Evolutionary conservation across 2,888 invertebrate genomes (phyloP).

Genomic region (Erynnis tages): DNA sequence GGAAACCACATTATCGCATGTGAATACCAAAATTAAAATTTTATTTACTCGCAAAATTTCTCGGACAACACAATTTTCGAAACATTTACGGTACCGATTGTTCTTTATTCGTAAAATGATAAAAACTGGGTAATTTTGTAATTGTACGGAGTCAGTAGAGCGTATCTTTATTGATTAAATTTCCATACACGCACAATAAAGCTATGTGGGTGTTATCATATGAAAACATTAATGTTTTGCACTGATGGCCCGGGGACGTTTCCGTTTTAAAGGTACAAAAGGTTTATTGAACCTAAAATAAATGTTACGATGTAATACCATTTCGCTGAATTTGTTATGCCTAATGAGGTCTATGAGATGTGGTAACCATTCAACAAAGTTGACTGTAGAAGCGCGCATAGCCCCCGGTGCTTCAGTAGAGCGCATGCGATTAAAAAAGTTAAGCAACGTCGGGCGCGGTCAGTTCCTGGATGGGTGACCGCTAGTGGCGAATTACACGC

Average conservation of each 20-base stretch:
- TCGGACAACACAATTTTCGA: background rate
- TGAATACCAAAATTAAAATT: too few species aligned
- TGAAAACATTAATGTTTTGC: background rate
- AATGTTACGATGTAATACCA: too few species aligned
- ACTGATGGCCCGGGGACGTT: background rate
- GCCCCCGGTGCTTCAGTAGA: too few species aligned
- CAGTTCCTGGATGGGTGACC: too few species aligned
- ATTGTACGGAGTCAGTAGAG: conserved; percentile 15
- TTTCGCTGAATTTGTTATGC: too few species aligned
- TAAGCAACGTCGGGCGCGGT: too few species aligned
- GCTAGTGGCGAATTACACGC: too few species aligned
- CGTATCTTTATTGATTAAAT: conserved; percentile 12
- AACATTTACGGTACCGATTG: background rate
- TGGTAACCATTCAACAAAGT: too few species aligned
- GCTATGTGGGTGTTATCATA: conserved; percentile 15
- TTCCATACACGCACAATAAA: conserved; percentile 3
- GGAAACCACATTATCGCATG: too few species aligned
- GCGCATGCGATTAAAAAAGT: too few species aligned
- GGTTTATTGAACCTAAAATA: background rate
- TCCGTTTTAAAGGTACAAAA: background rate
- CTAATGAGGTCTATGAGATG: too few species aligned
- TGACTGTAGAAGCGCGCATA: too few species aligned
- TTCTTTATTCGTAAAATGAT: background rate
- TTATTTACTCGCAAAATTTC: background rate
- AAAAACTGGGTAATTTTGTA: conserved; percentile 8